These are phyloP conservation scores for Poeciliopsis retropinna DNA, from an alignment of 2,113 vertebrate genomes.

Conservation along the genomic window DNA sequence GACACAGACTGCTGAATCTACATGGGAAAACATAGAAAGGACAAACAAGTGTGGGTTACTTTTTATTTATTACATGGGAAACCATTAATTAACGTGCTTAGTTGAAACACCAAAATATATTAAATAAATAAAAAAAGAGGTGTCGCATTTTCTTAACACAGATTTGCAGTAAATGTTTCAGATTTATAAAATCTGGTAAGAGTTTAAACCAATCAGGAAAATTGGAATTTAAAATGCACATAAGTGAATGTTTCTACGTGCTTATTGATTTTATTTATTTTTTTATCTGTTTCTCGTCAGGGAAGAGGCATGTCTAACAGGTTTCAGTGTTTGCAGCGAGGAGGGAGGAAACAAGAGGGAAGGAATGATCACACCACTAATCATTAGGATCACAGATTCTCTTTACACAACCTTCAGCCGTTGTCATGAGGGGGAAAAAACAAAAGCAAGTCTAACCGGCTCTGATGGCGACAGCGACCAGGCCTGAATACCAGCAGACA, in stretches of 20 bases:
- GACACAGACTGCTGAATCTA: constrained; percentile 92
- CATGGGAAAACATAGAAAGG: constrained; percentile 3
- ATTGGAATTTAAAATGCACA: not conserved
- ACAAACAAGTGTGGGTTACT: not conserved
- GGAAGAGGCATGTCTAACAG: constrained; percentile 35
- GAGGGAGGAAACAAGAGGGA: constrained; percentile 32
- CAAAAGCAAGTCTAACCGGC: constrained; percentile 37
- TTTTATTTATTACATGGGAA: not conserved
- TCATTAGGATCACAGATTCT: constrained; percentile 44
- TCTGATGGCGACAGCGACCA: constrained; percentile 1
- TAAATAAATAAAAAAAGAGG: too few relatives aligned
- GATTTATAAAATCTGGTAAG: not conserved
- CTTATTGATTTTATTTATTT: constrained; percentile 19
- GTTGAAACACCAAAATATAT: not conserved
- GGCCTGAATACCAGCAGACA: constrained; percentile 35
- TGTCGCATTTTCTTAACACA: not conserved
- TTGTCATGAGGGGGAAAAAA: not conserved
- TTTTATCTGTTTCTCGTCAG: constrained; percentile 8
- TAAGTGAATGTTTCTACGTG: constrained; percentile 13
- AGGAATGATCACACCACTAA: constrained; percentile 48
- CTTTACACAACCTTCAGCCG: constrained; percentile 10
- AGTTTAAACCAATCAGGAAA: not conserved
- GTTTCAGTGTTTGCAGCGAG: constrained; percentile 51
- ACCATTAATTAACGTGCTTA: not conserved
- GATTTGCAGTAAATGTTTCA: not conserved